Evolutionary conservation across 2,888 invertebrate species (phyloP), one percentile per base, ranked within the genome.

Genomic region (Drosophila austrosaltans): DNA sequence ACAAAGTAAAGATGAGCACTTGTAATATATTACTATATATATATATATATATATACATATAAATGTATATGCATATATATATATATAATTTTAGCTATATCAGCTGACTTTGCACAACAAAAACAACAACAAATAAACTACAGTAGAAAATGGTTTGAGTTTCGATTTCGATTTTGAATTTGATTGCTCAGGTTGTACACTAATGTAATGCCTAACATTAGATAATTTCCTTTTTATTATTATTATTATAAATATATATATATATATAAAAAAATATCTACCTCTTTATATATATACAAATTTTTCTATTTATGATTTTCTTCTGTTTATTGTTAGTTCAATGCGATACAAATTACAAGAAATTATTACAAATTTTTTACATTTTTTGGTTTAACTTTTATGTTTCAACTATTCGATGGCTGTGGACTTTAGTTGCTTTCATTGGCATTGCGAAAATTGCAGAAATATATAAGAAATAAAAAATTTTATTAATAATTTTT

Each of bases 101-200:
- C 77, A 86, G 88, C 87, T 86, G 83, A 83, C 78, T 57, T 83
- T 72, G 83, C 83, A 83, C 83, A 54, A 66, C 16, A 65, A 70
- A 65, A 53, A 5, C 65, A 67, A 66, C 32, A 63, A 68, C 66
- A 68, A 68, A 73, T 66, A 69, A 53, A 69, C 48, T 36, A 75
- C 65, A 57, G 82, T 80, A 80, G 79, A 79, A 76, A 72, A 39
- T 78, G 69, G 68, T 82, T 81, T 81, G 57, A 57, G 22, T 70
- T 70, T 76, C 68, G 72, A 68, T 66, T 72, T 71, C 64, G 59
- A 67, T 58, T 68, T 68, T 68, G 53, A 69, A 64, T 75, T 75
- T 87, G 76, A 87, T 87, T 88, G 86, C 87, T 78, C 88, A 87
- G 84, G 89, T 73, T 88, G 79, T 83, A 77, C 74, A 78, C 76